Conservation (phyloP, 2,888 invertebrate genomes). For the Drosophila affinis region DNA sequence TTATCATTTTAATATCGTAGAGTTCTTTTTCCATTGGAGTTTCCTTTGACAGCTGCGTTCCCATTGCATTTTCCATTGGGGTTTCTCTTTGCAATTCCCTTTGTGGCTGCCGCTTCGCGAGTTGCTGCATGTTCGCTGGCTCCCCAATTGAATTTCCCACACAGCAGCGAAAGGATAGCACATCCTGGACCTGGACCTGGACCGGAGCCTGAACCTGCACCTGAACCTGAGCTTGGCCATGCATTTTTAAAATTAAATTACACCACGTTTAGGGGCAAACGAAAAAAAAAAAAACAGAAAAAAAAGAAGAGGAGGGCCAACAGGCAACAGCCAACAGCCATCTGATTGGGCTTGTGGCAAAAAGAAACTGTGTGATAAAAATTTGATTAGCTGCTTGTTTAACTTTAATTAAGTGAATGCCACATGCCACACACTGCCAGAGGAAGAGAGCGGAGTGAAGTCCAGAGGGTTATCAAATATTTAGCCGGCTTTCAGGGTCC, state of each 20-base stretch:
- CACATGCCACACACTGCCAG: slow-evolving; percentile 26
- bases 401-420: slow-evolving; percentile 78
- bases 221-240: slow-evolving; percentile 26
- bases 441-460: slow-evolving; percentile 33
- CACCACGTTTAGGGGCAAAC: slow-evolving; percentile 51
- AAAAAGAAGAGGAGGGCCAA: no score
- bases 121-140: neutral
- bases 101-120: neutral
- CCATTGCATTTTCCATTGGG: no score
- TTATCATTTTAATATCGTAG: neutral
- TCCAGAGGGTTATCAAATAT: slow-evolving; percentile 60
- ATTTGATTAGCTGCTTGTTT: slow-evolving; percentile 79
- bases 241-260: slow-evolving; percentile 77
- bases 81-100: neutral
- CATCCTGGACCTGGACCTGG: neutral
- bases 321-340: neutral
- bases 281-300: neutral
- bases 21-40: neutral
- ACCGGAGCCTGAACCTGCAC: no score
- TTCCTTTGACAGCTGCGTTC: neutral
- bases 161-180: neutral
- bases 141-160: neutral
- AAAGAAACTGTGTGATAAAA: slow-evolving; percentile 60
- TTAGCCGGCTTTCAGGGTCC: slow-evolving; percentile 38
- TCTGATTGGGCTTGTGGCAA: neutral